These are phyloP conservation scores for Falco berigora DNA, from an alignment of 2,797 vertebrate genomes.

Conservation along the genomic window DNA sequence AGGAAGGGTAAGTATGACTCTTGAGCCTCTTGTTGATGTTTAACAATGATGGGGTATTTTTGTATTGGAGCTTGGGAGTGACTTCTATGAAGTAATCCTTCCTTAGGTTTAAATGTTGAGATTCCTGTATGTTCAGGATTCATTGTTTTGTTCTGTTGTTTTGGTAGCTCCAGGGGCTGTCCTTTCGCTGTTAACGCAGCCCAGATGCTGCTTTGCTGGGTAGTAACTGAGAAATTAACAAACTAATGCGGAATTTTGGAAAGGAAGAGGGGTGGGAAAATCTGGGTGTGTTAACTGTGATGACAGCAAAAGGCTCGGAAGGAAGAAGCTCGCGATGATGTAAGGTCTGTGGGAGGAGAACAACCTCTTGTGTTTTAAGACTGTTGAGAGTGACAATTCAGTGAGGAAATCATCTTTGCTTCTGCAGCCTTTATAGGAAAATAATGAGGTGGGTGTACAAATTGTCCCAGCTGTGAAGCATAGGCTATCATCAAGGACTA, in stretches of 20 bases:
- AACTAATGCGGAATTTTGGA: not conserved
- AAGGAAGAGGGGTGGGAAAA: not conserved
- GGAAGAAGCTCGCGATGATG: not conserved
- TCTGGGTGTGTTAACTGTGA: not conserved
- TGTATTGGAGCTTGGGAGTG: not conserved
- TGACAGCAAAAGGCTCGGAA: not conserved
- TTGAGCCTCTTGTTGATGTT: not conserved
- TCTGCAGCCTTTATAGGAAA: not conserved
- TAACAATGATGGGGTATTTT: not conserved
- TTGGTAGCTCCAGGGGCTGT: not conserved
- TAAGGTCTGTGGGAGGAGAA: not conserved
- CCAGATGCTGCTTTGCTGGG: accelerated
- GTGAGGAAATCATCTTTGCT: not conserved
- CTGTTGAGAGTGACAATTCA: not conserved
- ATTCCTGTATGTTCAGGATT: not conserved
- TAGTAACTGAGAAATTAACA: not conserved
- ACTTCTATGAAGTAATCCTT: not conserved
- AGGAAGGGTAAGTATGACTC: not conserved
- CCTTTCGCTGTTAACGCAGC: not conserved
- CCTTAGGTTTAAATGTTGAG: not conserved
- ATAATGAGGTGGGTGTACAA: not conserved
- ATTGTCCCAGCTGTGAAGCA: not conserved
- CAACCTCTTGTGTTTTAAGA: not conserved
- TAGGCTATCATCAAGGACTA: not conserved
- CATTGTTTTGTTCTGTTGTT: accelerated